A percentile compares a stretch with the other conserved stretches of the same genome.
Evolutionary conservation across 2,113 vertebrate genomes (phyloP).

Genomic region (Ptyas mucosa): DNA sequence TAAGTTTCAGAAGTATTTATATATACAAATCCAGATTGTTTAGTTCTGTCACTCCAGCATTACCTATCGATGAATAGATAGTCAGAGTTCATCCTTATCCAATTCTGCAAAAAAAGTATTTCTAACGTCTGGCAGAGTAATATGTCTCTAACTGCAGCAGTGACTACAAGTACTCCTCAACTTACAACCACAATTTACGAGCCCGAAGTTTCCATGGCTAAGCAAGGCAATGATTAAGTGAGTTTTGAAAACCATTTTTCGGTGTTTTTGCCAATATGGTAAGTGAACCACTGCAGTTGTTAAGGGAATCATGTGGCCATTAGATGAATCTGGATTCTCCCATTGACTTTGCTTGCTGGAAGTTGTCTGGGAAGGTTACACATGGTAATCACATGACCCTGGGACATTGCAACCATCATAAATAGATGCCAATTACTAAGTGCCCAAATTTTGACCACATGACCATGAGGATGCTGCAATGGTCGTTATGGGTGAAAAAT

Average conservation of each 20-base stretch:
- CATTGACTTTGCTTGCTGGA: background rate
- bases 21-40: background rate
- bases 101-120: background rate
- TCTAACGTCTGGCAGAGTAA: background rate
- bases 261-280: background rate
- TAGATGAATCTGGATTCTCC: background rate
- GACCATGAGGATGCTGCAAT: background rate
- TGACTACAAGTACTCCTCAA: background rate
- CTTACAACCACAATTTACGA: background rate
- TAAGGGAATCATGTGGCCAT: background rate
- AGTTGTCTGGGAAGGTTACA: background rate
- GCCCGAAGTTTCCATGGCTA: background rate
- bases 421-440: background rate
- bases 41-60: background rate
- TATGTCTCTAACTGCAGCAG: background rate
- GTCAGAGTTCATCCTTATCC: no score
- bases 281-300: background rate
- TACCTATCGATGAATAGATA: background rate
- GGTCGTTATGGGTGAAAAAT: background rate
- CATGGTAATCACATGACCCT: background rate
- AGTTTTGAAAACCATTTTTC: background rate
- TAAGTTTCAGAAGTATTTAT: constrained; percentile 7
- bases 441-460: background rate
- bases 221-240: background rate
- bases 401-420: background rate